Evolutionary conservation across 2,888 invertebrate genomes (phyloP).

Genomic region (Trissonchulus sp.): DNA sequence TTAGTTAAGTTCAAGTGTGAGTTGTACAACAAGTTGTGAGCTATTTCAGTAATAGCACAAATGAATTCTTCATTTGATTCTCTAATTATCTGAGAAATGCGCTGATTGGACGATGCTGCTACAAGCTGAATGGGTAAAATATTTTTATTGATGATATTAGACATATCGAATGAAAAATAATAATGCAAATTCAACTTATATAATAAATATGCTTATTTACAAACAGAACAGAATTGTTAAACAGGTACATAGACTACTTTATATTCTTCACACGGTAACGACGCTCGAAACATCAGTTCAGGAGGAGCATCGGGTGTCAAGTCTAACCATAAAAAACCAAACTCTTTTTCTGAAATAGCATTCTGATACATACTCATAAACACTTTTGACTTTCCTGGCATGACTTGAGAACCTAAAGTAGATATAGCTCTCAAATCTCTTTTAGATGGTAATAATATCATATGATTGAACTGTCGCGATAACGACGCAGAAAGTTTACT

Average conservation of each 20-base stretch:
- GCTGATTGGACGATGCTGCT: too few relatives aligned
- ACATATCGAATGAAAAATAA: not conserved
- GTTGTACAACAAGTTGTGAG: not conserved
- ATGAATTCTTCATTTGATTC: not conserved
- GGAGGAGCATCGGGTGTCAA: not conserved
- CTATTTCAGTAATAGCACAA: not conserved
- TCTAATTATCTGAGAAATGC: not conserved
- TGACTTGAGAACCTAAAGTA: not conserved
- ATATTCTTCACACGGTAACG: not conserved
- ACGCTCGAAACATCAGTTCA: not conserved
- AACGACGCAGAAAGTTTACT: not conserved
- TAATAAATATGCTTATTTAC: too few relatives aligned
- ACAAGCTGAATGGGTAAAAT: not conserved
- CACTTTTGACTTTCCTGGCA: not conserved
- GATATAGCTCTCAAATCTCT: not conserved
- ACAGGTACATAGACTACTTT: not conserved
- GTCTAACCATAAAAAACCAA: not conserved
- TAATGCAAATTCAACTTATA: too few relatives aligned
- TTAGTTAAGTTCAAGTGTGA: too few relatives aligned
- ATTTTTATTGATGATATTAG: not conserved
- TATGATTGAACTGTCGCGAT: not conserved
- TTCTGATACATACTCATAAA: not conserved
- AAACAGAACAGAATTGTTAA: too few relatives aligned
- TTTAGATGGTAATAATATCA: not conserved
- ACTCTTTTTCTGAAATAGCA: not conserved